Base-by-base conservation (phyloP, 1,140 invertebrate genomes). In the Araneus ventricosus region DNA sequence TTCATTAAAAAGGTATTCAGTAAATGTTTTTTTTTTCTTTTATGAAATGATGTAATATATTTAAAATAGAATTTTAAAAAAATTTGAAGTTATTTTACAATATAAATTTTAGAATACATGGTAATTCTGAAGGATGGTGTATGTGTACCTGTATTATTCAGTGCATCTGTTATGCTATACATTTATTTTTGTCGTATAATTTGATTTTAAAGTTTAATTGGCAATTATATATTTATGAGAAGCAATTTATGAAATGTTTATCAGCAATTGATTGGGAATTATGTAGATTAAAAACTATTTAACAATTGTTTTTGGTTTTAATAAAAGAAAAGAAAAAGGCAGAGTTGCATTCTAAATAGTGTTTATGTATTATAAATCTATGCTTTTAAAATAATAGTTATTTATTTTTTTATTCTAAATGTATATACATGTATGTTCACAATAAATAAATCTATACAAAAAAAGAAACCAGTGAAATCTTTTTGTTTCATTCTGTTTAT, bases 381-480 rank as follows among this genome's bases (percentile, higher is more conserved):
- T 82, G 41, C 80, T 82, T 45, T 82, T 82, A 82, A 82, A 52
- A 82, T n/a, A 82, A 82, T 45, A 82, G 70, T 45, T 82, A 82
- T 82, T 82, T 82, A 82, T 82, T 82, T 82, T 82, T 82, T 45
- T 82, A 82, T 75, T 37, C 30, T 75, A 37, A 75, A 14, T 75
- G 70, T 75, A 75, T 75, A 67, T 67, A 67, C 63, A 20, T 75
- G 70, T 75, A 45, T 82, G 39, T 82, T 45, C 80, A 45, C 37
- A 82, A 82, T 30, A 82, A 82, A 82, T 82, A 52, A 82, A 82
- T 52, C 41, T 45, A 82, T 82, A 34, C 4, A 10, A 34, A 75
- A 75, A 75, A 34, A 20, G 34, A 75, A 20, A 22, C 27, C 14
- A 52, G 39, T 45, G 39, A 82, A 41, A 45, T 61, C 27, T n/a